These are phyloP conservation scores for Melanchra persicariae DNA, from an alignment of 2,888 invertebrate species.

Conservation along the genomic window DNA sequence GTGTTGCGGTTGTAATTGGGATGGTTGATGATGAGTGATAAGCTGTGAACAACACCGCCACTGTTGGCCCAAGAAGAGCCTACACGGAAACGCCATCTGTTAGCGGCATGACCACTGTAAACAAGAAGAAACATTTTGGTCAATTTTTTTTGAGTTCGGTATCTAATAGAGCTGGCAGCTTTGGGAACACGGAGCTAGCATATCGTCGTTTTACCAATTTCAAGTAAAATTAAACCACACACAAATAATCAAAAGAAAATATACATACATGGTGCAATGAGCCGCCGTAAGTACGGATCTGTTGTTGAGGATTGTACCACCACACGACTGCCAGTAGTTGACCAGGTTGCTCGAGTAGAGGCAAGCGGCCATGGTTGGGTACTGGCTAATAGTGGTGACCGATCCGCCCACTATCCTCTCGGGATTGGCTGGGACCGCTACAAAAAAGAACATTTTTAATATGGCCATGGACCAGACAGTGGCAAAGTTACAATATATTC, in stretches of 20 bases:
- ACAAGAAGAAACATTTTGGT: neutral
- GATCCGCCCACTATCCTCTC: conserved; percentile 73
- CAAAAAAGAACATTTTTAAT: conserved; percentile 5
- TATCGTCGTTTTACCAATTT: too few relatives aligned
- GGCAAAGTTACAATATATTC: too few relatives aligned
- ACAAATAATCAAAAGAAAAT: too few relatives aligned
- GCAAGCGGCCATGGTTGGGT: conserved; percentile 59
- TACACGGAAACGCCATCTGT: conserved; percentile 67
- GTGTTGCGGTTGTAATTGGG: conserved; percentile 57
- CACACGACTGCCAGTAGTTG: conserved; percentile 59
- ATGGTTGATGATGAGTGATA: conserved; percentile 60
- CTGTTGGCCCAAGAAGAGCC: conserved; percentile 70
- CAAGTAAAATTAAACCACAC: too few relatives aligned
- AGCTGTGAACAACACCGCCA: conserved; percentile 68
- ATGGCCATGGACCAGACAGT: too few relatives aligned
- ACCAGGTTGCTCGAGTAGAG: conserved; percentile 53
- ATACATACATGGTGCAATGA: conserved; percentile 50
- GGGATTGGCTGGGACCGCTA: conserved; percentile 54
- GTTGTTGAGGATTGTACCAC: conserved; percentile 68
- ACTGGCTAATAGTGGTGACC: conserved; percentile 63
- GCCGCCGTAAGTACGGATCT: conserved; percentile 67
- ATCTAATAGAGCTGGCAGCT: too few relatives aligned
- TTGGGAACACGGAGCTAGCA: too few relatives aligned
- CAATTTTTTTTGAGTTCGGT: too few relatives aligned
- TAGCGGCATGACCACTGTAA: conserved; percentile 61